A percentile compares a stretch with the other conserved stretches of the same genome.
Conservation (phyloP, 37 sponge, comb jelly and placozoan species). For the Halisarca cf. caerulea region DNA sequence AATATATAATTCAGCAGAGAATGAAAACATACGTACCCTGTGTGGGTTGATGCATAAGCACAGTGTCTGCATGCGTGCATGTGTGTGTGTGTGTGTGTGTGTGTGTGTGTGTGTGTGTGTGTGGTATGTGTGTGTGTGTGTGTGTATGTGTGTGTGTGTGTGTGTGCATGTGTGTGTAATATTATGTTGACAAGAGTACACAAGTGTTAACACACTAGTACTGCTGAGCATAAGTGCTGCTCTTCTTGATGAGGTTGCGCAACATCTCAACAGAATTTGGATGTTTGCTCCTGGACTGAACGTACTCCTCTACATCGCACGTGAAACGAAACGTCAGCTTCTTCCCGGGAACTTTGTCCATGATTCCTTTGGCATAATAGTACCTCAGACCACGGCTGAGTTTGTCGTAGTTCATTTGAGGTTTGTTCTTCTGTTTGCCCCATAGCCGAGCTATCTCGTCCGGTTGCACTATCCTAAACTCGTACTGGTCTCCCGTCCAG, state of each 20-base stretch:
- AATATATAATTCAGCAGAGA: too few relatives aligned
- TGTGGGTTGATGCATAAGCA: too few relatives aligned
- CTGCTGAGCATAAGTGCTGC: conserved; percentile 14
- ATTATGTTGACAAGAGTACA: too few relatives aligned
- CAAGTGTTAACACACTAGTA: neutral
- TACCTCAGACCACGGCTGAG: conserved; percentile 86
- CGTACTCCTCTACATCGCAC: conserved; percentile 68
- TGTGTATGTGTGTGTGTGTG: too few relatives aligned
- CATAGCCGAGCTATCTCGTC: conserved; percentile 83
- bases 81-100: too few relatives aligned
- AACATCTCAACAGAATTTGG: conserved; percentile 7
- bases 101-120: too few relatives aligned
- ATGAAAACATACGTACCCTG: too few relatives aligned
- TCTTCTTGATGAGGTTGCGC: conserved; percentile 5
- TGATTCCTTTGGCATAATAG: conserved; percentile 86
- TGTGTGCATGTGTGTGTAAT: too few relatives aligned
- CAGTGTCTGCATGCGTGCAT: too few relatives aligned
- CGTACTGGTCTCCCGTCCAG: conserved; percentile 83
- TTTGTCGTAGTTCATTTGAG: conserved; percentile 90
- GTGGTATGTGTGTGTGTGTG: too few relatives aligned
- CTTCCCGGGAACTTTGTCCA: conserved; percentile 88
- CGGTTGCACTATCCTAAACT: conserved; percentile 68
- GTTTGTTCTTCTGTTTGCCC: conserved; percentile 85
- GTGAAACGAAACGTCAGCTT: conserved; percentile 83
- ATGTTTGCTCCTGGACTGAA: conserved; percentile 24